A percentile compares a stretch with the other conserved stretches of the same genome.
These are phyloP conservation scores for Apis cerana DNA, from an alignment of 1,140 invertebrate genomes.

Conservation along the genomic window DNA sequence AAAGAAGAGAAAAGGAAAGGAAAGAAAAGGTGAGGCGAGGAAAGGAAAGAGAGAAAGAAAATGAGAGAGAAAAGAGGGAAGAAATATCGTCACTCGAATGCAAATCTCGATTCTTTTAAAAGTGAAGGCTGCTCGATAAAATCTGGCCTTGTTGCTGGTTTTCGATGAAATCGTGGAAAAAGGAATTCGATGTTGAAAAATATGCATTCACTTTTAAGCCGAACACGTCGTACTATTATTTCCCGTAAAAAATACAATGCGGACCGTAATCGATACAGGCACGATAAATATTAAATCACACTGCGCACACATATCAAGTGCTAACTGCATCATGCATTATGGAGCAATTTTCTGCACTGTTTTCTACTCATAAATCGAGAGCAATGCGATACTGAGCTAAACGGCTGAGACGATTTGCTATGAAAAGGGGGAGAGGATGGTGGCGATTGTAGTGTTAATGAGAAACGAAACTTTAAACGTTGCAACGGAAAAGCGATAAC, in stretches of 20 bases:
- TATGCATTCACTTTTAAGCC: conserved; percentile 20
- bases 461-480: not conserved
- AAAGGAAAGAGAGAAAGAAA: not conserved
- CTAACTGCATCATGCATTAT: conserved; percentile 19
- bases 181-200: conserved; percentile 17
- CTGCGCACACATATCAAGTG: conserved; percentile 31
- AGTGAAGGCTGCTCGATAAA: conserved; percentile 7
- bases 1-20: not conserved
- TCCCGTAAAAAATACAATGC: conserved; percentile 38
- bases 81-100: conserved; percentile 10
- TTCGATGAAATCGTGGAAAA: conserved; percentile 18
- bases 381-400: conserved; percentile 32
- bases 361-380: conserved; percentile 19
- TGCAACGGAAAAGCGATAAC: not conserved
- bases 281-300: conserved; percentile 42
- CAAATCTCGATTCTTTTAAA: not conserved
- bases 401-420: conserved; percentile 9
- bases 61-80: not conserved
- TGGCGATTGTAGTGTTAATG: not conserved
- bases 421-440: not conserved
- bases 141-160: not conserved
- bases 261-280: conserved; percentile 21
- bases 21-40: not conserved
- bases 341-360: conserved; percentile 25
- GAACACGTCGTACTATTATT: conserved; percentile 25